Evolutionary conservation across 1,140 invertebrate species (phyloP).

Genomic region (Spodoptera frugiperda): DNA sequence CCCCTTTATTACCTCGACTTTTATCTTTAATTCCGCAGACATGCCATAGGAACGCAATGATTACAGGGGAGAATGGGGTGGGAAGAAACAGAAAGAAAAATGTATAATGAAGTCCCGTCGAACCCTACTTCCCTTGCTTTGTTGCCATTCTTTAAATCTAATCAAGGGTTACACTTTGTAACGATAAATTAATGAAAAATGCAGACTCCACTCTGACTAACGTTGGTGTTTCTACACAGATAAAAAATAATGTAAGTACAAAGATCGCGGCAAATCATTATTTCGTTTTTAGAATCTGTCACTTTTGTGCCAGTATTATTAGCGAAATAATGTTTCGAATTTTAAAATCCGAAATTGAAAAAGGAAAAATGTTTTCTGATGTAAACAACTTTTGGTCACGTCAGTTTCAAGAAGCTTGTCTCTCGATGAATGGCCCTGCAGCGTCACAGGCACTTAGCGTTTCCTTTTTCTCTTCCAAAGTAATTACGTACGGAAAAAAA

Average conservation of each 20-base stretch:
- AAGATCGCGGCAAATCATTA: no score
- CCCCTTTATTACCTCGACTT: constrained; percentile 59
- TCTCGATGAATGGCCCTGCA: constrained; percentile 4
- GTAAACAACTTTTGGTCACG: not conserved
- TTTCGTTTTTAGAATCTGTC: no score
- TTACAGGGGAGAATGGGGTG: constrained; percentile 57
- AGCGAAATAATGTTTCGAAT: no score
- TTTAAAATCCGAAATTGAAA: no score
- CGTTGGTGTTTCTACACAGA: not conserved
- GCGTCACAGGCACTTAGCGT: constrained; percentile 4
- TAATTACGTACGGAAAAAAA: constrained; percentile 22
- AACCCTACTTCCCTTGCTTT: constrained; percentile 55
- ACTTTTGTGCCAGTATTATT: no score
- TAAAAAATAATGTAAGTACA: not conserved
- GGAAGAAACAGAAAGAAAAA: constrained; percentile 57
- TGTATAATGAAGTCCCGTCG: constrained; percentile 61
- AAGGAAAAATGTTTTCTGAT: no score
- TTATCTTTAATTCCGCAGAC: constrained; percentile 60
- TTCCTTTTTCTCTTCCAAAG: not conserved
- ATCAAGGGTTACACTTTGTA: constrained; percentile 60
- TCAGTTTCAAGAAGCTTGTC: not conserved
- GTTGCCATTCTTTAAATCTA: constrained; percentile 65
- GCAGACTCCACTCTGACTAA: not conserved
- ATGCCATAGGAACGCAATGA: constrained; percentile 57
- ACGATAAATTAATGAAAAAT: constrained; percentile 49